These are phyloP conservation scores for Phthorimaea operculella DNA, from an alignment of 1,140 invertebrate genomes.

Conservation along the genomic window DNA sequence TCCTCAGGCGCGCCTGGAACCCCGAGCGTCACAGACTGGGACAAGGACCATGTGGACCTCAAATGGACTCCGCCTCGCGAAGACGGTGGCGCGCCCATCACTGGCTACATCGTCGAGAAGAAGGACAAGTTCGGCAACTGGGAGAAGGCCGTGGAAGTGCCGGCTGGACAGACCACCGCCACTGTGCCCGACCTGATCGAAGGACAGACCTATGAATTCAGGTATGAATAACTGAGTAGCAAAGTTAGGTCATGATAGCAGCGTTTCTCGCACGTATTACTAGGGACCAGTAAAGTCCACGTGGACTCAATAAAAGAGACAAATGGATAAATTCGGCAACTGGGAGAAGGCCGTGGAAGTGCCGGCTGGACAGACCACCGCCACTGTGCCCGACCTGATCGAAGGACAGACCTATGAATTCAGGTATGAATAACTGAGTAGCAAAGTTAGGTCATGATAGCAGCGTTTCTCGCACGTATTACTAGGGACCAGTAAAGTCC, in stretches of 20 bases:
- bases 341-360: conserved; percentile 93
- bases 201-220: conserved; percentile 75
- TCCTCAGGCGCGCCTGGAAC: conserved; percentile 80
- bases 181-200: conserved; percentile 91
- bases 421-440: conserved; percentile 1
- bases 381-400: conserved; percentile 87
- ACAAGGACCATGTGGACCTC: conserved; percentile 93
- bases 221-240: too few relatives aligned
- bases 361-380: conserved; percentile 82
- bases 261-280: too few relatives aligned
- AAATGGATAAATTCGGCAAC: conserved; percentile 91
- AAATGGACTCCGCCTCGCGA: conserved; percentile 84
- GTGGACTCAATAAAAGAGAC: too few relatives aligned
- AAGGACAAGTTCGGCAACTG: conserved; percentile 95
- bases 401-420: conserved; percentile 80
- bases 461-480: neutral
- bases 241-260: neutral
- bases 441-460: neutral
- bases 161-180: conserved; percentile 82
- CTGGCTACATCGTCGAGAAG: conserved; percentile 90
- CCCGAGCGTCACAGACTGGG: conserved; percentile 94
- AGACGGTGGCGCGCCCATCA: conserved; percentile 89
- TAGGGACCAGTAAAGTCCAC: too few relatives aligned
- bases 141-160: conserved; percentile 89
- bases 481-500: too few relatives aligned